Evolutionary conservation across 2,888 invertebrate species (phyloP).

Genomic region (Zaprionus lineosus): DNA sequence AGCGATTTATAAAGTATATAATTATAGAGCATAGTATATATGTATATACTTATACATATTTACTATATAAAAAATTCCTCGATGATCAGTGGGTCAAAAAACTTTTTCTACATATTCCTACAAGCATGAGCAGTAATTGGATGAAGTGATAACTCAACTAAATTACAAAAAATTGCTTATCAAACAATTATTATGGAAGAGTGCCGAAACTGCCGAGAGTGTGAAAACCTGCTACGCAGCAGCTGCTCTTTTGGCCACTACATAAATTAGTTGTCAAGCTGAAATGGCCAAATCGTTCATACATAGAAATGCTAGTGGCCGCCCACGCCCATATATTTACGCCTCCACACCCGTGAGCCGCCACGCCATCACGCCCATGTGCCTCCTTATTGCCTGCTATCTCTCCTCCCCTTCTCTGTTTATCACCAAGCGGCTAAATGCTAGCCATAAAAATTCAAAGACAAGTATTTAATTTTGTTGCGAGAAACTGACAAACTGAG

Average conservation of each 20-base stretch:
- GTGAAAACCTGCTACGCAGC: constrained; percentile 34
- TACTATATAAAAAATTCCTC: too few species aligned
- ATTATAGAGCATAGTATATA: too few species aligned
- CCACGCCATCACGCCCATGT: too few species aligned
- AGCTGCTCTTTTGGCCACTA: constrained; percentile 73
- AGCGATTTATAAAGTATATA: too few species aligned
- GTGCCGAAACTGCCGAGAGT: constrained; percentile 17
- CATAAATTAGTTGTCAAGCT: constrained; percentile 79
- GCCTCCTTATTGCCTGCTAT: too few species aligned
- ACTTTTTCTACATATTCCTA: too few species aligned
- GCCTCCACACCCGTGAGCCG: too few species aligned
- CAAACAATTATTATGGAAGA: constrained; percentile 67
- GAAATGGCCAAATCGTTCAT: constrained; percentile 60
- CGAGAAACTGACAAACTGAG: constrained; percentile 62
- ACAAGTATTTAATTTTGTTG: constrained; percentile 79
- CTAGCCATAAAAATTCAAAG: constrained; percentile 57
- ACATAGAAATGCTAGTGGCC: constrained; percentile 19
- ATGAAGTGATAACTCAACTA: constrained; percentile 41
- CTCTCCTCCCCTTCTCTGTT: constrained; percentile 2
- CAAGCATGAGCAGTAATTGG: too few species aligned
- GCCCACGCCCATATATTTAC: constrained; percentile 29
- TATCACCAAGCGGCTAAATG: constrained; percentile 9
- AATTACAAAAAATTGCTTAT: constrained; percentile 66
- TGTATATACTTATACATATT: too few species aligned
- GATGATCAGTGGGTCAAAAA: too few species aligned